Percentiles rank a stretch among this genome's conserved stretches.
Evolutionary conservation across 2,888 invertebrate genomes (phyloP).

Genomic region (Drepanosiphum platanoidis): DNA sequence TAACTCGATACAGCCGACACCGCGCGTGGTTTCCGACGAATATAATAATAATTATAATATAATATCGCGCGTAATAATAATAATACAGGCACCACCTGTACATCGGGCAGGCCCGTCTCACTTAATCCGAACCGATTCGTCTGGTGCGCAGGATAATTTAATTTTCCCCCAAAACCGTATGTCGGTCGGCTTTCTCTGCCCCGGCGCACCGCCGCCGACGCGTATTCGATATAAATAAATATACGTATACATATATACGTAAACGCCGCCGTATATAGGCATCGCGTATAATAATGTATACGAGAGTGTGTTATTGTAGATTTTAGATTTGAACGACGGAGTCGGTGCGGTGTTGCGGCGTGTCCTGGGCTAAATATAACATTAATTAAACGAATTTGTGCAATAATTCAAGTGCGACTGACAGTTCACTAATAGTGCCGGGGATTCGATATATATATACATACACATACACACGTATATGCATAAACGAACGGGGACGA

Average conservation of each 20-base stretch:
- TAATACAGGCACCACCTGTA: background rate
- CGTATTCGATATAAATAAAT: background rate
- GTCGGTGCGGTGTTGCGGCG: constrained; percentile 33
- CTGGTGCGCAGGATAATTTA: constrained; percentile 49
- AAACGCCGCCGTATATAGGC: background rate
- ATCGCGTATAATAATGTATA: background rate
- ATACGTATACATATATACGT: background rate
- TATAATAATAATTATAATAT: too few relatives aligned
- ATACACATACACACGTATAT: background rate
- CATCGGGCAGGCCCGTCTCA: background rate
- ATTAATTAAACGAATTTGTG: constrained; percentile 62
- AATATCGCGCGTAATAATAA: too few relatives aligned
- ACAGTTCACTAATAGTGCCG: constrained; percentile 61
- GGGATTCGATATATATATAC: constrained; percentile 47
- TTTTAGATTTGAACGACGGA: constrained; percentile 52
- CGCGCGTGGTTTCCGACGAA: background rate
- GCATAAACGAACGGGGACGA: background rate
- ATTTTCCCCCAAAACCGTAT: constrained; percentile 18
- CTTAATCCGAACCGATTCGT: constrained; percentile 28
- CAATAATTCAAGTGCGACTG: constrained; percentile 62
- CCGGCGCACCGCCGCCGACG: background rate
- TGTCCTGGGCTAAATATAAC: constrained; percentile 59
- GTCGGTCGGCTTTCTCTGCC: background rate
- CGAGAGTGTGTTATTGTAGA: constrained; percentile 45
- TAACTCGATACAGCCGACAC: background rate